Base-by-base conservation (phyloP, 1,140 invertebrate genomes). In the Pollicipes pollicipes region DNA sequence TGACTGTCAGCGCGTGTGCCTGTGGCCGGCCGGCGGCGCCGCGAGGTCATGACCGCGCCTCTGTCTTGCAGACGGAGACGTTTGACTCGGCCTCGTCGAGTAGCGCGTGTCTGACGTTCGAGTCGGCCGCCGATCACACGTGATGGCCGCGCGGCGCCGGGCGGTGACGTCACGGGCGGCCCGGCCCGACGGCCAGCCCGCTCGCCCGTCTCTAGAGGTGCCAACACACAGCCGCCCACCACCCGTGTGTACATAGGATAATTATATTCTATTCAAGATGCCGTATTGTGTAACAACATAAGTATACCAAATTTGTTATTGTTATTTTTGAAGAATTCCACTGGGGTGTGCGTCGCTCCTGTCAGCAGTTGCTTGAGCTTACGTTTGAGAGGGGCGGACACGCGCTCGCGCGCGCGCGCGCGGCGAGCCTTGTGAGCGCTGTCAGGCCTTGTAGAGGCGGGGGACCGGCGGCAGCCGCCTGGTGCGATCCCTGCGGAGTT, bases 261-360 rank as follows among this genome's bases (percentile, higher is more conserved):
- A 58, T 58, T 58, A 58, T 58, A 58, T 58, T 58, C 45, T 58
- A 58, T 58, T 21, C 13, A 58, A 21, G 24, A 21, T 13, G 45
- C 2, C 45, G 45, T 24, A 58, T 58, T 58, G 45, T 58, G 45
- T 58, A 58, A 58, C 45, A 58, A 58, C 45, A 21, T 58, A 58
- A 58, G 45, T 58, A 58, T 58, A 58, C 45, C 45, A 58, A 58
- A 58, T 58, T 58, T 58, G 45, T 58, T 58, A 58, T 58, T 58
- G 45, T 58, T 58, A 58, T 58, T 58, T 58, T 58, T 58, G 45
- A 58, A 58, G 45, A 58, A 58, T 58, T 58, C 45, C 45, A 58
- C 45, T 17, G 45, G 45, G 45, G 45, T 2, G 45, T 21, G 45
- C 45, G 45, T 58, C 45, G 45, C 45, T 58, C 45, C 45, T 58